phyloP scores from a whole-genome alignment of 92 coral and sea anemone genomes.

The Epizoanthus ramosus region DNA sequence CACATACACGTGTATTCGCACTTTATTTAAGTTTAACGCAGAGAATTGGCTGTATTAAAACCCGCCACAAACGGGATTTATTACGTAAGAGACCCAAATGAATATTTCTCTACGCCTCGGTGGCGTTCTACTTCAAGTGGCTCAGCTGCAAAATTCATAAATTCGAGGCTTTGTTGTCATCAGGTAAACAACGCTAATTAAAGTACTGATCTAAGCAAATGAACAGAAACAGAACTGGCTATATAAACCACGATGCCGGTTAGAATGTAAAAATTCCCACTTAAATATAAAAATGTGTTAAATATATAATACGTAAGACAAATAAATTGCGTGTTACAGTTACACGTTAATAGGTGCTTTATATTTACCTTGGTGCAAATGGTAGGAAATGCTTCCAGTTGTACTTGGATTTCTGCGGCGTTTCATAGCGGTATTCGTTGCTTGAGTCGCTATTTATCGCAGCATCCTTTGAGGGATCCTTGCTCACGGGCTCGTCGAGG shows the following conservation, averaged over 20 bases:
- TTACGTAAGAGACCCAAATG: neutral
- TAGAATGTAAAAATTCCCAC: neutral
- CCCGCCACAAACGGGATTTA: neutral
- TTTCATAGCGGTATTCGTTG: neutral
- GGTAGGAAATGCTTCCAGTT: conserved; percentile 91
- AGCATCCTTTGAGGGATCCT: conserved; percentile 8
- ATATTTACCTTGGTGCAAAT: conserved; percentile 70
- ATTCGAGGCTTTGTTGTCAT: neutral
- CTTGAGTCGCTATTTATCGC: neutral
- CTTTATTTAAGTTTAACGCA: no score
- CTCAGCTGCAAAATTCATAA: neutral
- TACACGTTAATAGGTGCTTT: neutral
- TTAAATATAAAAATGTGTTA: neutral
- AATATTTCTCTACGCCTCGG: neutral
- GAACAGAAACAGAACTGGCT: neutral
- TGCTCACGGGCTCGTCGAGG: neutral
- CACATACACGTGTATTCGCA: neutral
- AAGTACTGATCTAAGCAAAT: neutral
- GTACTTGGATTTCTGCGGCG: conserved; percentile 54
- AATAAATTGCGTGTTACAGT: no score
- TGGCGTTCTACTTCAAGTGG: neutral
- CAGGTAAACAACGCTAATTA: neutral
- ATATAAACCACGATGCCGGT: neutral
- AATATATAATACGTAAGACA: neutral
- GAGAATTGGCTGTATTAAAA: neutral